These are phyloP conservation scores for Ramphastos sulfuratus DNA, from an alignment of 2,113 vertebrate species.

Conservation along the genomic window DNA sequence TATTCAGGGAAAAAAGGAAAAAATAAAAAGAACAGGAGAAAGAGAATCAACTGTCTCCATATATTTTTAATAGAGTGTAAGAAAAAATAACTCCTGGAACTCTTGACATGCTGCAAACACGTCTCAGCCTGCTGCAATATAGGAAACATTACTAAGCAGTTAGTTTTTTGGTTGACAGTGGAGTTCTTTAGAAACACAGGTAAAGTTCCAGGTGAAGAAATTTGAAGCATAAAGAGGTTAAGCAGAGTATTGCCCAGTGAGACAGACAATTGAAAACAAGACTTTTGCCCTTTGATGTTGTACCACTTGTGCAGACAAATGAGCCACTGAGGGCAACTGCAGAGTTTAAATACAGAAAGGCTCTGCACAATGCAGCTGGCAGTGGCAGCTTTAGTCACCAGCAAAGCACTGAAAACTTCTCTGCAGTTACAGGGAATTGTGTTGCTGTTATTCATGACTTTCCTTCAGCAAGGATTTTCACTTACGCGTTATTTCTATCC, in stretches of 20 bases:
- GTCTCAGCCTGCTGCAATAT: not conserved
- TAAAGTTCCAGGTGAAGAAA: conserved; percentile 12
- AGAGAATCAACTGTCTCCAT: not conserved
- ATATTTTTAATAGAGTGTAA: not conserved
- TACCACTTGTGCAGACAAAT: not conserved
- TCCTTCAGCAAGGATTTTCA: not conserved
- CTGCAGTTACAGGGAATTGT: not conserved
- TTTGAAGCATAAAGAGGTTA: not conserved
- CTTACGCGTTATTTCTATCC: not conserved
- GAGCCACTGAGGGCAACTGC: not conserved
- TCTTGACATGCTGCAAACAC: not conserved
- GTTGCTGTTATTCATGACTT: not conserved
- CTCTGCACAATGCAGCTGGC: not conserved
- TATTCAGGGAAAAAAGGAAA: not conserved
- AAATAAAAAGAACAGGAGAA: not conserved
- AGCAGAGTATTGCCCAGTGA: not conserved
- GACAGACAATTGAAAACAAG: not conserved
- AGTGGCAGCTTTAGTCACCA: not conserved
- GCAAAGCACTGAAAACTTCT: not conserved
- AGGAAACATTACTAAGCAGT: not conserved
- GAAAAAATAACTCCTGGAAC: not conserved
- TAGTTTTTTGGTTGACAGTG: not conserved
- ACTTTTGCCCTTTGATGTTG: not conserved
- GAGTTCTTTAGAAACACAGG: not conserved
- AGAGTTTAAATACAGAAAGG: not conserved